Conservation (phyloP, 2,797 vertebrate species). For the Ciconia nigra region DNA sequence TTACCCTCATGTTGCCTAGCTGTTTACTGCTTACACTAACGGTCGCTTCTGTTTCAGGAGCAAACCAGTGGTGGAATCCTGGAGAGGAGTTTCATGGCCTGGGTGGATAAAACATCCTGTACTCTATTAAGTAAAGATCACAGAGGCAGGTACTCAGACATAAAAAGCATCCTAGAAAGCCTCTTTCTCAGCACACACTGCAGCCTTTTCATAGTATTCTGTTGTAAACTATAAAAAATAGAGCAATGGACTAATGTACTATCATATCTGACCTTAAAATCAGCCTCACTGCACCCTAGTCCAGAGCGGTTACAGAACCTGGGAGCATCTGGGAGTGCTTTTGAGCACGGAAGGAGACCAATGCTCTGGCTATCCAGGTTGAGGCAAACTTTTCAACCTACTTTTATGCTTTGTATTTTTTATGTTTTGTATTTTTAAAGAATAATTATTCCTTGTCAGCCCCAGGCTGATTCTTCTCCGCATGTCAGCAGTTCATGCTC, state of each 20-base stretch:
- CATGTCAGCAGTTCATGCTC: not conserved
- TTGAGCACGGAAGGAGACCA: accelerated
- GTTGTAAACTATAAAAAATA: not conserved
- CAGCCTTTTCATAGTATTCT: not conserved
- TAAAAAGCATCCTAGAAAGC: not conserved
- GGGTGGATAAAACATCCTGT: slow-evolving; percentile 25
- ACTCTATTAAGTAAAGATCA: not conserved
- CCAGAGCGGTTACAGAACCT: too few species aligned
- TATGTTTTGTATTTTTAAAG: not conserved
- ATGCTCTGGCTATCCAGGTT: not conserved
- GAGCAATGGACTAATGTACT: not conserved
- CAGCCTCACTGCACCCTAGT: not conserved
- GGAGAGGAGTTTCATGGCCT: not conserved
- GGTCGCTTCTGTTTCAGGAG: slow-evolving; percentile 19
- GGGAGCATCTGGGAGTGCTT: not conserved
- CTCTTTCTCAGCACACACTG: not conserved
- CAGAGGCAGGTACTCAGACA: slow-evolving; percentile 54
- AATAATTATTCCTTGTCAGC: not conserved
- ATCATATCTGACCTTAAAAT: not conserved
- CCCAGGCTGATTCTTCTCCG: not conserved
- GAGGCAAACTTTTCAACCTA: not conserved
- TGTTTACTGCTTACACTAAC: not conserved
- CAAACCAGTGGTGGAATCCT: not conserved
- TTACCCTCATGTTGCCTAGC: not conserved
- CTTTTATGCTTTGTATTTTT: not conserved